phyloP scores from a whole-genome alignment of 2,797 vertebrate genomes.

The Dicrostonyx torquatus region DNA sequence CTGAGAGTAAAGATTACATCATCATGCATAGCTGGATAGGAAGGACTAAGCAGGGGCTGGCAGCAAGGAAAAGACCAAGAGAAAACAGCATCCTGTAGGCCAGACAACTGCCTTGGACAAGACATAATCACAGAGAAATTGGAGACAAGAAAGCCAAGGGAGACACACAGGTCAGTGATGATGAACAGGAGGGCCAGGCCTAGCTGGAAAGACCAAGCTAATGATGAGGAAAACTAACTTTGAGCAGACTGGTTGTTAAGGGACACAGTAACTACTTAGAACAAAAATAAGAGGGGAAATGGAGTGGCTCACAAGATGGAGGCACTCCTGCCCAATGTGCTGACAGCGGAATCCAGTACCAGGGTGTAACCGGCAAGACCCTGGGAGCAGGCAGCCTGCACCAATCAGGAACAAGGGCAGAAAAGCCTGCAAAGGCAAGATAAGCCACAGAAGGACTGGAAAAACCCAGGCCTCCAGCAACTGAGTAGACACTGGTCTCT shows the following conservation, averaged over 20 bases:
- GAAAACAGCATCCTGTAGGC: background rate
- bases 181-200: fast-evolving
- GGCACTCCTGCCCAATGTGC: background rate
- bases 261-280: background rate
- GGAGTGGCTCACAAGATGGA: background rate
- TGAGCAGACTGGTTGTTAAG: background rate
- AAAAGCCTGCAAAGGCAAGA: background rate
- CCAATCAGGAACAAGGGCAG: background rate
- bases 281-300: background rate
- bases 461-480: background rate
- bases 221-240: background rate
- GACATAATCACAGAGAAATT: background rate
- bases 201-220: background rate
- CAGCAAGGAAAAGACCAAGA: too few species aligned
- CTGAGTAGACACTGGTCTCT: background rate
- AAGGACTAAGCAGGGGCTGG: background rate
- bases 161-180: background rate
- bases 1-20: background rate
- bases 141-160: background rate
- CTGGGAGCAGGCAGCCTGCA: background rate
- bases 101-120: background rate
- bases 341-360: too few species aligned
- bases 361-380: background rate
- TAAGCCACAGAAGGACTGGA: background rate
- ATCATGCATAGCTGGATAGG: background rate